These are phyloP conservation scores for Drosophila dunni DNA, from an alignment of 1,140 invertebrate species.

Conservation along the genomic window DNA sequence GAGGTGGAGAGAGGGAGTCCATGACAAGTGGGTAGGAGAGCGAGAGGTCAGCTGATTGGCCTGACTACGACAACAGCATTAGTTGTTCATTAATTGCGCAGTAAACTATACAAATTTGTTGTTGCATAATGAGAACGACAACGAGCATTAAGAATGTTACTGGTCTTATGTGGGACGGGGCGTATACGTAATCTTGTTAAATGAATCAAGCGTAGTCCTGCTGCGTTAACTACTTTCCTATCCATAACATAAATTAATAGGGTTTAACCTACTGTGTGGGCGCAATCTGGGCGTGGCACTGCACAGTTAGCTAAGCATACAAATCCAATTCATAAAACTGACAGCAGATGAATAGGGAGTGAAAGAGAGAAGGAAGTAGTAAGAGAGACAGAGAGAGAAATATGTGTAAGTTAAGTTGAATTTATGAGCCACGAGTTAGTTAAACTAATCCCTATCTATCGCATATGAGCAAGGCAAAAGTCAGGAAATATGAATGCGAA, in stretches of 20 bases:
- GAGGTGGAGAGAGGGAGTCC: neutral
- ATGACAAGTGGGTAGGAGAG: neutral
- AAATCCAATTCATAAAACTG: constrained; percentile 58
- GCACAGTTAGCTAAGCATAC: constrained; percentile 39
- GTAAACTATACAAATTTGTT: constrained; percentile 43
- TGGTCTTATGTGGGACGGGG: neutral
- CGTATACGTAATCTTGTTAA: constrained; percentile 70
- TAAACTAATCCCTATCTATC: constrained; percentile 7
- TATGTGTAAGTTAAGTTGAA: constrained; percentile 34
- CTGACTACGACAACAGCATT: constrained; percentile 51
- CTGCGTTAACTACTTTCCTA: constrained; percentile 52
- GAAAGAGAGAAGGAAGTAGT: neutral
- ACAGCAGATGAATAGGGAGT: constrained; percentile 31
- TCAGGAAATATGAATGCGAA: constrained; percentile 1
- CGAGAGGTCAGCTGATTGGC: constrained; percentile 1
- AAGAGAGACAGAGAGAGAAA: neutral
- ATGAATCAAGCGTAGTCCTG: constrained; percentile 46
- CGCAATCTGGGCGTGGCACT: constrained; percentile 15
- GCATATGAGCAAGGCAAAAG: neutral
- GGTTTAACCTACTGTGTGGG: constrained; percentile 18
- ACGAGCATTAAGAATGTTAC: constrained; percentile 18
- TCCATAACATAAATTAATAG: constrained; percentile 64
- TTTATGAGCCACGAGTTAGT: constrained; percentile 35
- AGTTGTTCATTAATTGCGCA: constrained; percentile 69
- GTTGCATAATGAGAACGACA: constrained; percentile 36